phyloP scores from a whole-genome alignment of 1,140 invertebrate genomes.

The Heliconius hermathena region DNA sequence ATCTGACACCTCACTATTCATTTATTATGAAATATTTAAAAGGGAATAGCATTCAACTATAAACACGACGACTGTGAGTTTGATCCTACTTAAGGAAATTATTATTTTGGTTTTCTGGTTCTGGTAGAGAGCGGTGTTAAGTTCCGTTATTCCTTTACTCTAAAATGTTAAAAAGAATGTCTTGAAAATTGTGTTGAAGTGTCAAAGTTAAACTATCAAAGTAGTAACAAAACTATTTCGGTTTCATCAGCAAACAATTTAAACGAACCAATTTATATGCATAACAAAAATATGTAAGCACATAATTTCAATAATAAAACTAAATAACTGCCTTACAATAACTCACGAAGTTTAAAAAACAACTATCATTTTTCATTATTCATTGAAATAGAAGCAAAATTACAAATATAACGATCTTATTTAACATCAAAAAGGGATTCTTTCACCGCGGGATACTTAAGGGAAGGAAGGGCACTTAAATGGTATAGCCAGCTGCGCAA shows the following conservation, averaged over 20 bases:
- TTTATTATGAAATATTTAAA: too few species aligned
- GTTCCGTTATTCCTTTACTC: too few species aligned
- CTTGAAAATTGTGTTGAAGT: too few species aligned
- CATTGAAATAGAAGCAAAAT: constrained; percentile 12
- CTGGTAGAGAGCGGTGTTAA: too few species aligned
- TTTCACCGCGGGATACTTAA: constrained; percentile 42
- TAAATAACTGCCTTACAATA: neutral
- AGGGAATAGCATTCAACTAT: too few species aligned
- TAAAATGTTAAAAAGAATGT: too few species aligned
- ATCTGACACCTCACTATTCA: too few species aligned
- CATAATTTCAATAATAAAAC: neutral
- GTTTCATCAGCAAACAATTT: neutral
- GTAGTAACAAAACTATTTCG: too few species aligned
- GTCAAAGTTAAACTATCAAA: too few species aligned
- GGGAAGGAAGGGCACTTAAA: constrained; percentile 39
- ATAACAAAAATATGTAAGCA: neutral
- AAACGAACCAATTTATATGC: neutral
- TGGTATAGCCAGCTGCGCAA: constrained; percentile 48
- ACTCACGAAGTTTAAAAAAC: neutral
- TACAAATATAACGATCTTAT: constrained; percentile 29
- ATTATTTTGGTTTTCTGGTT: too few species aligned
- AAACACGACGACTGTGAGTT: too few species aligned
- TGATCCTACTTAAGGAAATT: too few species aligned
- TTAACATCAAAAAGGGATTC: constrained; percentile 47
- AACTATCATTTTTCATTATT: neutral